Evolutionary conservation across 2,113 vertebrate genomes (phyloP), one percentile per base, ranked within the genome.

Genomic region (Oriolus oriolus): DNA sequence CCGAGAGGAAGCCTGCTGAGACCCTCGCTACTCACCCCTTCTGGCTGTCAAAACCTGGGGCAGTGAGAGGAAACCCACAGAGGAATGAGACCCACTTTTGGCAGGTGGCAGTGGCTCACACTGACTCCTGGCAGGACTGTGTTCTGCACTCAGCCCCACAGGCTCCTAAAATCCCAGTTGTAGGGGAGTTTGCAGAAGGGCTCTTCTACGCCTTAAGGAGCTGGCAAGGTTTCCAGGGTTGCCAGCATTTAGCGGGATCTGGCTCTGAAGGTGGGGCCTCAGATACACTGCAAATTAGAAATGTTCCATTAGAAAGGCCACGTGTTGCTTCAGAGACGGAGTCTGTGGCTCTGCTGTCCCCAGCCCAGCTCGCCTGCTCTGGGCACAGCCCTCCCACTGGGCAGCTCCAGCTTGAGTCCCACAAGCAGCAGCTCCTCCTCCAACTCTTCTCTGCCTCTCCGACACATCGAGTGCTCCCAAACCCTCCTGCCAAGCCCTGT

Each of bases 401-500:
- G 15, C 11, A 82, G 17, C 19, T 63, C 50, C 1, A 2, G 30
- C 23, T 63, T n/a, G 0, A 44, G 23, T 19, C 74, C 35, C 65
- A 69, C 35, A 70, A 53, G 27, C 4, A 10, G 57, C 66, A 87
- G 14, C 42, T 73, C 7, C 1, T 65, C 66, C 31, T 91, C 31
- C 64, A 93, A 13, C 27, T 60, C 78, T 47, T 37, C 21, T 54
- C 47, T 83, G 59, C n/a, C 73, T 59, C 47, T 65, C 45, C 0
- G 0, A 69, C 9, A 44, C 4, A 12, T 3, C 0, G 0, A 60
- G 28, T 11, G 14, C 14, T 87, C 70, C 73, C 49, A 84, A 86
- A 53, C 24, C 28, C 45, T 68, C 49, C 77, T 5, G 10, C 56
- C 37, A 82, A 75, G 21, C 12, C 26, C n/a, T 60, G 84, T 78